Evolutionary conservation across 1,140 invertebrate species (phyloP), one percentile per base, ranked within the genome.

Genomic region (Daktulosphaira vitifoliae): DNA sequence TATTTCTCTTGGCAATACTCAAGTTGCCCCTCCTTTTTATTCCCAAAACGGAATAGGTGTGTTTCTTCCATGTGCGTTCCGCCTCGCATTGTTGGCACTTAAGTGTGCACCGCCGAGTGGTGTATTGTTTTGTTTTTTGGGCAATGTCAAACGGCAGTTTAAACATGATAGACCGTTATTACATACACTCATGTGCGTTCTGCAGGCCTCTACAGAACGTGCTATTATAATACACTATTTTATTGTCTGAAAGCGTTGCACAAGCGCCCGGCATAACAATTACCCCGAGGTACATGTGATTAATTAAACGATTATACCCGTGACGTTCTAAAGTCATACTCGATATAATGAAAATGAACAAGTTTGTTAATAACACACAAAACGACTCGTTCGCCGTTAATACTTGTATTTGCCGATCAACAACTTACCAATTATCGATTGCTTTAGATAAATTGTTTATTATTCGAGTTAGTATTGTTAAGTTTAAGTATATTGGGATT

Each of bases 161-260:
- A 20, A 48, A 44, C 56, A 33, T 11, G 29, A 33, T 33, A 62
- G 54, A 62, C 56, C 56, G 56, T 62, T 62, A 62, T 62, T 62
- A 48, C 11, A 33, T 11, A 33, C 11, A 33, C n/a, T n/a, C n/a
- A n/a, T n/a, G n/a, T n/a, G n/a, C 29, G 11, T 33, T 6, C 29
- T 33, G 29, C 29, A 33, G 11, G 29, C 29, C 29, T 33, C 11
- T 33, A 22, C 8, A 48, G 15, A 39, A 56, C 8, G 22, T 22
- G 20, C 11, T 53, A 53, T 53, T 53, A 53, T 53, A 6, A 33
- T 33, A 6, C 11, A 52, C 3, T 53, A 54, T 52, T 29, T 20
- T 52, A 39, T 56, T 56, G 53, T 56, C 16, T 29, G 37, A 54
- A 9, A 23, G 38, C 22, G 38, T 20, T 13, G 37, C 20, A 20